Evolutionary conservation across 1,140 invertebrate genomes (phyloP), one percentile per base, ranked within the genome.

Genomic region (Atta cephalotes): DNA sequence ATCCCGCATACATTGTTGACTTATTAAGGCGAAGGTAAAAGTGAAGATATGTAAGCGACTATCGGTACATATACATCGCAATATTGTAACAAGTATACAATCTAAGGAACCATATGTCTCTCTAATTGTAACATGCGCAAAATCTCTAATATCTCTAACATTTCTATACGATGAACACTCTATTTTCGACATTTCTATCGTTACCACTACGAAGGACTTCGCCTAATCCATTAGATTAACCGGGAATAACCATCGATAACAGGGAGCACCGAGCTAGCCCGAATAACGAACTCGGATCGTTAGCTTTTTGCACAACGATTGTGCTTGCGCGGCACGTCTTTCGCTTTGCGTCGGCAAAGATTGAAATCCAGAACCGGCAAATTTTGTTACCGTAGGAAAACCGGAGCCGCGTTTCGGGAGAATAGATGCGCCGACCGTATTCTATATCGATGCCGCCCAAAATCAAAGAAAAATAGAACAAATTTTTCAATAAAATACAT

Each of bases 301-400:
- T 84, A 51, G 25, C n/a, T 71, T 68, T 25, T 84, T 65, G 78
- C 56, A n/a, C 71, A 60, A 70, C 62, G 78, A 78, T 90, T 91
- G 51, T 77, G 86, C 89, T 90, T 86, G 80, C 88, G 51, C 85
- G 80, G 82, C 88, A 91, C 84, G 86, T 88, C 58, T 82, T 85
- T 60, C 74, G 35, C 80, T 71, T 66, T 74, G 62, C 66, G 77
- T 66, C 70, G 62, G 72, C 65, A 79, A 79, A 66, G 53, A 80
- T 76, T 35, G 87, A 85, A 89, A 85, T 78, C 72, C 51, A 56
- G 16, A 53, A 12, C 28, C 49, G 49, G 71, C 85, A 65, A 53
- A 87, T 89, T 89, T 87, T 89, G 86, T 79, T 79, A 74, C 31
- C 31, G 35, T 21, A 45, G 28, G 39, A 65, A 70, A 51, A 87